These are phyloP conservation scores for Carlito syrichta DNA, from an alignment of 2,113 vertebrate genomes.

Conservation along the genomic window DNA sequence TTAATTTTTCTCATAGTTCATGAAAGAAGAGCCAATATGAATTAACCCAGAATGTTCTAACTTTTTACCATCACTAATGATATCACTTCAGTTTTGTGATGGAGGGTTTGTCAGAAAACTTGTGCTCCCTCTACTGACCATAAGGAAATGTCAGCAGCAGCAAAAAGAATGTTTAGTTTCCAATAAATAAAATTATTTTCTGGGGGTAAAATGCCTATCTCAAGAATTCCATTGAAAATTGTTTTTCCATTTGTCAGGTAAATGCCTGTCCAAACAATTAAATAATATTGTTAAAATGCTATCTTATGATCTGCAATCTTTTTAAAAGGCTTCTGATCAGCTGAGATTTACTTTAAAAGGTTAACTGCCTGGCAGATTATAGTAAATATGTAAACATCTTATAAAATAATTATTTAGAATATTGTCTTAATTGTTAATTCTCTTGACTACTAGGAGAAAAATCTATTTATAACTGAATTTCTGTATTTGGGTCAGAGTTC, in stretches of 20 bases:
- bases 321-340: neutral
- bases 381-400: slow-evolving; percentile 18
- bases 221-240: slow-evolving; percentile 25
- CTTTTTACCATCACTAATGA: slow-evolving; percentile 17
- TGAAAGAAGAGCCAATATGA: neutral
- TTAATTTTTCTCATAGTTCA: slow-evolving; percentile 22
- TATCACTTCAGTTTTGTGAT: slow-evolving; percentile 5
- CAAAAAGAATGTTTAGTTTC: slow-evolving; percentile 26
- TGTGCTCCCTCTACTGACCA: slow-evolving; percentile 60
- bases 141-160: slow-evolving; percentile 20
- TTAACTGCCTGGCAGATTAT: neutral
- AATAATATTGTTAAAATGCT: slow-evolving; percentile 16
- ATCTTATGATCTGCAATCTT: slow-evolving; percentile 11
- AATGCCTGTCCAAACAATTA: neutral
- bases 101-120: slow-evolving; percentile 18
- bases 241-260: slow-evolving; percentile 8
- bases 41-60: neutral
- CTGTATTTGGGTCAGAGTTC: slow-evolving; percentile 55
- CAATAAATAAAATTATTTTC: slow-evolving; percentile 30
- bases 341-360: slow-evolving; percentile 34
- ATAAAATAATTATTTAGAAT: slow-evolving; percentile 26
- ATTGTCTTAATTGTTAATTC: slow-evolving; percentile 27
- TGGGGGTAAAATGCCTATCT: neutral
- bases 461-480: slow-evolving; percentile 5
- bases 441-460: slow-evolving; percentile 40